These are phyloP conservation scores for Cryptus viduatorius DNA, from an alignment of 2,888 invertebrate genomes.

Conservation along the genomic window DNA sequence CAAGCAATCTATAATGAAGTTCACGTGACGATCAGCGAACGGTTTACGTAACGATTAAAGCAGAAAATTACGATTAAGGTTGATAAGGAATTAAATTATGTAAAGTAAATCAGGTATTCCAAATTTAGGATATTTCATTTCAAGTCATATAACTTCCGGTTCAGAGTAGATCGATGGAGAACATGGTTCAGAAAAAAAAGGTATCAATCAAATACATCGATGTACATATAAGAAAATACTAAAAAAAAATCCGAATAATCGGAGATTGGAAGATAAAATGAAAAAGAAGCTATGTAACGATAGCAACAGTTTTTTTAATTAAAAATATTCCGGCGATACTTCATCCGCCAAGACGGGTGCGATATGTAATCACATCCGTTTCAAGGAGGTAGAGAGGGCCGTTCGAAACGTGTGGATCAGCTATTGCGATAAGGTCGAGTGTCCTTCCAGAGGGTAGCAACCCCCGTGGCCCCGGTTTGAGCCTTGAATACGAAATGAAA, in stretches of 20 bases:
- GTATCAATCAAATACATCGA: neutral
- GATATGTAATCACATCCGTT: slow-evolving; percentile 22
- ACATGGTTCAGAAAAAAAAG: neutral
- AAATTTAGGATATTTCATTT: no score
- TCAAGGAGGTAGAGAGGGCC: neutral
- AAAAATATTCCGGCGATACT: neutral
- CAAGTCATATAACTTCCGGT: neutral
- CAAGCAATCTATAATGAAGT: neutral
- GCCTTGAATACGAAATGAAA: slow-evolving; percentile 42
- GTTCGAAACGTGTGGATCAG: neutral
- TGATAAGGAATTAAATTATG: neutral
- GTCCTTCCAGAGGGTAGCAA: slow-evolving; percentile 45
- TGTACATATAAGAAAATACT: no score
- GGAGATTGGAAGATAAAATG: neutral
- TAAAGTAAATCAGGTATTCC: neutral
- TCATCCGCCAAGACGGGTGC: slow-evolving; percentile 1
- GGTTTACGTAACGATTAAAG: neutral
- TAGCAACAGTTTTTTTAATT: neutral
- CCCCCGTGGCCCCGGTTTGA: slow-evolving; percentile 22
- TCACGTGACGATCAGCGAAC: slow-evolving; percentile 11
- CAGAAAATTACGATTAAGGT: neutral
- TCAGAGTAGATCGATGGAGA: neutral
- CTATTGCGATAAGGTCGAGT: slow-evolving; percentile 34
- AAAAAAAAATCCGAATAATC: neutral
- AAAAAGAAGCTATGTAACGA: neutral